Base-by-base conservation (phyloP, 2,797 vertebrate species). In the Antennarius maculatus region DNA sequence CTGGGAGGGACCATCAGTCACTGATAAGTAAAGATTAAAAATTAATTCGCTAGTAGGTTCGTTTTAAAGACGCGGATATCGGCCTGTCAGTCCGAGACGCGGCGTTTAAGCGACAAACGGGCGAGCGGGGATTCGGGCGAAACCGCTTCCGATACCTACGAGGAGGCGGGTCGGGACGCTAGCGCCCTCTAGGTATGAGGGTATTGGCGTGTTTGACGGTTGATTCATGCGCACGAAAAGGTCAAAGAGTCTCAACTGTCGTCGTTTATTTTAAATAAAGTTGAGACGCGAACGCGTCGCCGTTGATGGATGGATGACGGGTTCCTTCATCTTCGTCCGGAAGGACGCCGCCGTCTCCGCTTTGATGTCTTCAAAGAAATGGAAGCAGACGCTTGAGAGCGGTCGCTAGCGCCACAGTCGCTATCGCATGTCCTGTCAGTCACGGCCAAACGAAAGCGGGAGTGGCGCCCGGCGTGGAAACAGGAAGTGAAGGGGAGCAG, bases 21-120 rank as follows among this genome's bases (percentile, higher is more conserved):
- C 90, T 87, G 88, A 91, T 91, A 89, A 88, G 83, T 89, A 87
- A 91, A 86, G 80, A 93, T 94, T 76, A 93, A 93, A 94, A 91
- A 93, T 93, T 87, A 14, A 94, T 94, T 80, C 73, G 76, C 83
- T 89, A 85, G 81, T 93, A 77, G 86, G 91, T 91, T 72, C 55
- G 34, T 86, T 91, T 91, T 90, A 86, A 89, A 87, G 85, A 82
- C 86, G 88, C 83, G 54, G 85, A 90, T 90, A 89, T 86, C 50
- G 65, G 86, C 69, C 89, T 91, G 91, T 92, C 91, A 91, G 87
- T 92, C 82, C 87, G 69, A 9, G 72, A 77, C 2, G 77, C 52
- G 45, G 48, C 79, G 47, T 82, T 91, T 90, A 88, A 88, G 85
- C 84, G 85, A 91, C 91, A 89, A 89, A 90, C 83, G 76, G 75